Base-by-base conservation (phyloP, 2,888 invertebrate species). In the Nymphalis c-album region DNA sequence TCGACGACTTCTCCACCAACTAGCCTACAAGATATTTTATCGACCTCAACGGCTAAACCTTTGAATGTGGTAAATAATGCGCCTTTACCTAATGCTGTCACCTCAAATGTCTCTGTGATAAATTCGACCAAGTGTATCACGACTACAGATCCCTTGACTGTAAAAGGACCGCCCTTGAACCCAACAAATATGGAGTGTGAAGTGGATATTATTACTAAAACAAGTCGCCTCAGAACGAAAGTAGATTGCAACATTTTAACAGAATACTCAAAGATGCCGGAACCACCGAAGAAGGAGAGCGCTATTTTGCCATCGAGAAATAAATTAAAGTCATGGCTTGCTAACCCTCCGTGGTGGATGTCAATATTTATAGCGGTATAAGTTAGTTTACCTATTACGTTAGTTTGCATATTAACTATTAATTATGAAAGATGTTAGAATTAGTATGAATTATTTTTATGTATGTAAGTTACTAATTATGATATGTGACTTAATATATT, bases 291-390 rank as follows among this genome's bases (percentile, higher is more conserved):
- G 67, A 79, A 80, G 57, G 76, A 80, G 8, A 75, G 71, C 46
- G 60, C 69, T 0, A 70, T 83, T 13, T 71, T 91, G 50, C 91
- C 91, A n/a, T 66, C 81, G 7, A 83, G 82, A 71, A 73, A 76
- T 4, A 86, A 82, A 70, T 71, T 91, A 45, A 87, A 88, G 68
- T 75, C 85, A 0, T 90, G 88, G 88, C 65, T 88, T 17, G 70
- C 81, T 3, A 91, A 84, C 48, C 91, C 91, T 1, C 91, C 91
- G 0, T 91, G 91, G 91, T 91, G 91, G 91, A 74, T 88, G 78
- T 84, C 90, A 20, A 67, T 87, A 69, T 88, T 91, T 68, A 85
- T 91, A 64, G 87, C 87, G 50, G 82, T 86, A 6, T 91, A 76
- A 72, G 40, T 40, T 40, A 40, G 40, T 40, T 40, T 40, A 40